Conservation (phyloP, 2,113 vertebrate genomes). For the Serinus canaria region DNA sequence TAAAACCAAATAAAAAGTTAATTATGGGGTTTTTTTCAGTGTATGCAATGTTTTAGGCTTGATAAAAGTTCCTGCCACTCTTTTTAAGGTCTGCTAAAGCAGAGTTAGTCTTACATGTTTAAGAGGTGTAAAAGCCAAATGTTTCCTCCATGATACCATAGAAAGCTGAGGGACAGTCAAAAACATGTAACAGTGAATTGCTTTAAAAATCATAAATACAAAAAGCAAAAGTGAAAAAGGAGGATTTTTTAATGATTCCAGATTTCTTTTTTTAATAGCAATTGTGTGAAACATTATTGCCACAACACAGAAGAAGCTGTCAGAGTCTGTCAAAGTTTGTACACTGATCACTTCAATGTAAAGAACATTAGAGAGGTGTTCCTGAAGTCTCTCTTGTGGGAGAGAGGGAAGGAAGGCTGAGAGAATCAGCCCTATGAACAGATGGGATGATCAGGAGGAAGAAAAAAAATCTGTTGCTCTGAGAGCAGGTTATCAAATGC, state of each 20-base stretch:
- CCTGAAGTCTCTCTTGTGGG: not conserved
- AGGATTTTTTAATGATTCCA: constrained; percentile 45
- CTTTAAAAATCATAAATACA: constrained; percentile 13
- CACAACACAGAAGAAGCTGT: constrained; percentile 36
- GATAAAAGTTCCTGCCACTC: not conserved
- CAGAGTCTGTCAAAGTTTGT: constrained; percentile 27
- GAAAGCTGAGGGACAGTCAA: constrained; percentile 46
- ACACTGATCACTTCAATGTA: constrained; percentile 52
- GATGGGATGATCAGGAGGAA: not conserved
- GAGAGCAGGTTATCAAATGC: not conserved
- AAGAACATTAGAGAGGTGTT: not conserved
- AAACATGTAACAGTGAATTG: constrained; percentile 56
- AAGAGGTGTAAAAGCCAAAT: not conserved
- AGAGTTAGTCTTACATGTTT: not conserved
- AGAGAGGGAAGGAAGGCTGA: not conserved
- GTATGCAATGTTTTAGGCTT: not conserved
- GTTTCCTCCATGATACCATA: constrained; percentile 21
- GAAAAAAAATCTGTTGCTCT: not conserved
- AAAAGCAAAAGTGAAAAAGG: constrained; percentile 62
- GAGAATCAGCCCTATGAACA: not conserved
- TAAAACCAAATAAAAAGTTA: not conserved
- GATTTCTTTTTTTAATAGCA: constrained; percentile 65
- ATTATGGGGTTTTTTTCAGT: not conserved
- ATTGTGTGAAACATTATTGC: not conserved
- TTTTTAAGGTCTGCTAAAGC: not conserved